Base-by-base conservation (phyloP, 92 coral and sea anemone genomes). In the Porites cylindrica region DNA sequence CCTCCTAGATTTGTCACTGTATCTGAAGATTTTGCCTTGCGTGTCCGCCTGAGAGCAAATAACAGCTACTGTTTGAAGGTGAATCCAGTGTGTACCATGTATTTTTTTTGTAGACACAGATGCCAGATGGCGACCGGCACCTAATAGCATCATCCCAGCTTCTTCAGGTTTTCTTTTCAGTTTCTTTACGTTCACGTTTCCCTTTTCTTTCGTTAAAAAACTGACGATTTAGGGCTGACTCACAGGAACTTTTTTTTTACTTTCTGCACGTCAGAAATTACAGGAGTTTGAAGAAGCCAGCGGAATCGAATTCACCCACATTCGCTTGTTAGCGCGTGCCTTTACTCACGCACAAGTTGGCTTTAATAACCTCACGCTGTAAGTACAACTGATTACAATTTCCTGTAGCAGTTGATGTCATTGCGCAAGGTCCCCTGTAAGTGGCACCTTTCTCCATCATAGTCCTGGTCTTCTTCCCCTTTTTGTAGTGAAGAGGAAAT, bases 331-430 rank as follows among this genome's bases (percentile, higher is more conserved):
- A 79, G 99, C 99, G 60, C 93, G 96, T 66, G 99, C 99, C 51
- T 95, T 97, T 79, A 97, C 99, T 56, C 99, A 97, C 70, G 98
- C 99, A 2, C 99, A 97, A 86, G 99, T 97, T 51, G 99, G 99
- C 74, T 95, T 88, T 87, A 97, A 97, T 88, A 92, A 97, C 78
- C 88, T 97, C 53, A 97, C 99, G 2, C 89, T 97, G 99, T 97
- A 82, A 91, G 99, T 75, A 2, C 20, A 32, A 6, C 43, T 70
- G 75, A 19, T 8, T 50, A 11, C 11, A 8, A 72, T 1, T 70
- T 7, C 0, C 13, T 21, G 3, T 10, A 3, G 3, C 3, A n/a
- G 38, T 17, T 72, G 47, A 18, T 26, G 12, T 4, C 47, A 38
- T 38, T 38, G 47, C 47, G 7, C 47, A 38, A 38, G 47, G 47